phyloP scores from a whole-genome alignment of 2,888 invertebrate genomes.

The Hecatera dysodea region DNA sequence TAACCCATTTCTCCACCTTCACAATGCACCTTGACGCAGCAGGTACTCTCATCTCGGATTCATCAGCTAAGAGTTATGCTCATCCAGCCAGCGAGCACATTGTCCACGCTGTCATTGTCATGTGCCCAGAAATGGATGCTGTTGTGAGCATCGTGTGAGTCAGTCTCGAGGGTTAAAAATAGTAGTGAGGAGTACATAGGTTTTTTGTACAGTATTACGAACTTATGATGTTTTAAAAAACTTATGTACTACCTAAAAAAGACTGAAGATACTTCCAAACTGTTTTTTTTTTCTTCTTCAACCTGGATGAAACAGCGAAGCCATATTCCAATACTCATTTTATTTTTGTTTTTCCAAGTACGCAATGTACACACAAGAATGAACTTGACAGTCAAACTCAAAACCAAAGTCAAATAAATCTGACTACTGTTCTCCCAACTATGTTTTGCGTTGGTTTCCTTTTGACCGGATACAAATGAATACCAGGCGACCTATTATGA shows the following conservation, averaged over 20 bases:
- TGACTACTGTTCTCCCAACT: no score
- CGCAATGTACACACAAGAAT: no score
- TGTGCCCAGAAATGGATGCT: slow-evolving; percentile 59
- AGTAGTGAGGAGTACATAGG: slow-evolving; percentile 7
- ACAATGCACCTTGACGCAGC: slow-evolving; percentile 33
- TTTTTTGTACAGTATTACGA: not conserved
- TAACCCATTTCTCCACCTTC: slow-evolving; percentile 48
- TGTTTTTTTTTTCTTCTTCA: not conserved
- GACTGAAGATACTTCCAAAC: no score
- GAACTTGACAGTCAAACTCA: no score
- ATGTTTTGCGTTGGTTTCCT: no score
- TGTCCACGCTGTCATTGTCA: slow-evolving; percentile 74
- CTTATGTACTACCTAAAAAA: no score
- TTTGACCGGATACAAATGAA: no score
- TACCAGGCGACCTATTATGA: no score
- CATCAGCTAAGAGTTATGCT: slow-evolving; percentile 68
- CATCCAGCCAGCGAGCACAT: slow-evolving; percentile 78
- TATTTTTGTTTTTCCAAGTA: not conserved
- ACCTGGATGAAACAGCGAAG: not conserved
- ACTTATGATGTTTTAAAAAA: not conserved
- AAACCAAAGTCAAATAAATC: no score
- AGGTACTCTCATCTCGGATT: slow-evolving; percentile 64
- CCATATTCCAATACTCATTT: not conserved
- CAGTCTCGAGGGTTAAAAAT: slow-evolving; percentile 20
- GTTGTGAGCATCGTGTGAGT: slow-evolving; percentile 27